Evolutionary conservation across 2,797 vertebrate species (phyloP).

Genomic region (Sebastes variabilis): DNA sequence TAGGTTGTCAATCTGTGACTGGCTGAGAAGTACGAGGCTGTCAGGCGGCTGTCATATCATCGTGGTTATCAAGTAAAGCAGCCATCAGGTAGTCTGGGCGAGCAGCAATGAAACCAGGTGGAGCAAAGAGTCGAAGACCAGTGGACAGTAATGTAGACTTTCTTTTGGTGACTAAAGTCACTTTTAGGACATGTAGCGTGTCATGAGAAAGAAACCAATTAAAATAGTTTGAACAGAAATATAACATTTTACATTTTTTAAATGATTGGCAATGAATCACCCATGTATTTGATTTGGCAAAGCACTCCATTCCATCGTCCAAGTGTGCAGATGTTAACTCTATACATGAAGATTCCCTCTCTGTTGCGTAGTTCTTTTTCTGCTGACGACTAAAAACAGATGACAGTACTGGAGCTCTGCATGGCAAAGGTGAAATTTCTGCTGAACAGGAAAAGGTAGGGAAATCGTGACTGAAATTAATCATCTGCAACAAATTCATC

Average conservation of each 20-base stretch:
- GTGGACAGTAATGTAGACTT: neutral
- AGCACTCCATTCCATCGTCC: neutral
- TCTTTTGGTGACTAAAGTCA: neutral
- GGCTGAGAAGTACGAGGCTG: slow-evolving; percentile 53
- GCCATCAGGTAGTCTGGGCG: slow-evolving; percentile 59
- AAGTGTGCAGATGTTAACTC: neutral
- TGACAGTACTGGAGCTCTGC: slow-evolving; percentile 8
- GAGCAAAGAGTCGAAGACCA: neutral
- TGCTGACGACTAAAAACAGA: slow-evolving; percentile 15
- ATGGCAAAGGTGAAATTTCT: slow-evolving; percentile 39
- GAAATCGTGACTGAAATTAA: slow-evolving; percentile 25
- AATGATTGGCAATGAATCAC: neutral
- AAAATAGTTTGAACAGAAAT: neutral
- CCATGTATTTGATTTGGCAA: neutral
- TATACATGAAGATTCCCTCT: neutral
- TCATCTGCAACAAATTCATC: slow-evolving; percentile 38
- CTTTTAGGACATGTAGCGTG: neutral
- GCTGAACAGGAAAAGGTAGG: slow-evolving; percentile 22
- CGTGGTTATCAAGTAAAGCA: slow-evolving; percentile 58
- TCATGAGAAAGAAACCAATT: neutral
- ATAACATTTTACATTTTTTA: neutral
- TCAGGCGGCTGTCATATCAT: slow-evolving; percentile 64
- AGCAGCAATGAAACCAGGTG: slow-evolving; percentile 16
- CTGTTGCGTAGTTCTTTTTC: neutral
- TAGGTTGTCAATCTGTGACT: slow-evolving; percentile 67